Evolutionary conservation across 2,888 invertebrate genomes (phyloP).

Genomic region (Tetragonula carbonaria): DNA sequence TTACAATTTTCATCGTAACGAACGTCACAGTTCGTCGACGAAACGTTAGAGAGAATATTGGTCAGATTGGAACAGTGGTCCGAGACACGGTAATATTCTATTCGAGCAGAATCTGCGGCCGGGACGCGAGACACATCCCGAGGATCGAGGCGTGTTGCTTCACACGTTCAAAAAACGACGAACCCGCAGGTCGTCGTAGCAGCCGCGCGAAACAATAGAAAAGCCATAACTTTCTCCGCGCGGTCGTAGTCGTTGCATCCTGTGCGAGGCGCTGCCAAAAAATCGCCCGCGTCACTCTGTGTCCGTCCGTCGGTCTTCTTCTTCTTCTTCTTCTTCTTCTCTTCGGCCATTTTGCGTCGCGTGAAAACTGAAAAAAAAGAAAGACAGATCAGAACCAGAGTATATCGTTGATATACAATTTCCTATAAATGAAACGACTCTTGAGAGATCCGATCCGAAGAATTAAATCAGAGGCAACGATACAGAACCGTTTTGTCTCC

Average conservation of each 20-base stretch:
- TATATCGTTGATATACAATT: too few relatives aligned
- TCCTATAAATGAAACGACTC: too few relatives aligned
- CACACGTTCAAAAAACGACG: constrained; percentile 57
- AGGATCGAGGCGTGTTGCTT: constrained; percentile 27
- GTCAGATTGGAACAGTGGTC: constrained; percentile 13
- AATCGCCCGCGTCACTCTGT: constrained; percentile 36
- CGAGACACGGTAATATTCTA: constrained; percentile 28
- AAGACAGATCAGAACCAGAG: too few relatives aligned
- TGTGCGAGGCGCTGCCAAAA: constrained; percentile 63
- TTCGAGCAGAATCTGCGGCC: constrained; percentile 13
- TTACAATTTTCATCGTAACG: neutral
- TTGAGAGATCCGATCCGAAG: too few relatives aligned
- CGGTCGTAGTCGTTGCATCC: constrained; percentile 69
- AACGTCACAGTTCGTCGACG: too few relatives aligned
- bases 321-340: neutral
- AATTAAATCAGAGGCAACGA: neutral
- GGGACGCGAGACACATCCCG: constrained; percentile 4
- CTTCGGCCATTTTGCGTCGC: neutral
- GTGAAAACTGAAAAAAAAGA: too few relatives aligned
- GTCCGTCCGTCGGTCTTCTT: neutral
- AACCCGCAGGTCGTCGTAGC: constrained; percentile 62
- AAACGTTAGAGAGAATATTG: too few relatives aligned
- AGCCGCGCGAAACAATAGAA: constrained; percentile 80
- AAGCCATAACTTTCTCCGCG: constrained; percentile 80
- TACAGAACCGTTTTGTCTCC: neutral